Evolutionary conservation across 2,113 vertebrate species (phyloP).

Genomic region (Actenoides hombroni): DNA sequence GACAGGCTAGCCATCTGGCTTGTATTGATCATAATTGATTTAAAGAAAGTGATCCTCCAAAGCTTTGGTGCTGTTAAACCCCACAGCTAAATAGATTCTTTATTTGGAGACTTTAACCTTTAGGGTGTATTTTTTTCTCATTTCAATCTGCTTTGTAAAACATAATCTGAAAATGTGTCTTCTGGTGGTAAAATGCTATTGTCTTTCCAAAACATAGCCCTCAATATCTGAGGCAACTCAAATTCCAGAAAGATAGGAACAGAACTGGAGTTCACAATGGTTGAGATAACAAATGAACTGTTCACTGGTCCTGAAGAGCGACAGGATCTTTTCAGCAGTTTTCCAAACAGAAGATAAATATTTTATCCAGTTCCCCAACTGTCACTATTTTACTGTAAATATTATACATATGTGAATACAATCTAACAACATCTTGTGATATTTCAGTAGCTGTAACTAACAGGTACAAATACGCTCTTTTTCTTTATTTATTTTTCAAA

Average conservation of each 20-base stretch:
- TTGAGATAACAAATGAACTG: not conserved
- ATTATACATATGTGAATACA: not conserved
- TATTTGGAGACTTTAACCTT: conserved; percentile 23
- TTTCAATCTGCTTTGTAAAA: conserved; percentile 34
- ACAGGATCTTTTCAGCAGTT: not conserved
- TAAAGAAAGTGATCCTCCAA: conserved; percentile 56
- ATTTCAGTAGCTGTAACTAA: not conserved
- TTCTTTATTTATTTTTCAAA: not conserved
- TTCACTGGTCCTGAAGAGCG: not conserved
- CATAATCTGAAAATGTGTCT: not conserved
- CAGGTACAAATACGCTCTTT: not conserved
- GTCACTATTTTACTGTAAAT: not conserved
- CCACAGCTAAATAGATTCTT: not conserved
- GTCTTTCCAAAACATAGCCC: not conserved
- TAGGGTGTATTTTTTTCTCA: not conserved
- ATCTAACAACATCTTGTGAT: not conserved
- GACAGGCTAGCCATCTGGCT: conserved; percentile 75
- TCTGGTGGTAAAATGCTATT: not conserved
- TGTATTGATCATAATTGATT: conserved; percentile 68
- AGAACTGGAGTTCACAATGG: not conserved
- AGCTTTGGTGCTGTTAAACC: conserved; percentile 21
- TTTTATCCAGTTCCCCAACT: not conserved
- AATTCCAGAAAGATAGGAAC: not conserved
- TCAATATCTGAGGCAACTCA: not conserved
- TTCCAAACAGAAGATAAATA: not conserved